Evolutionary conservation across 2,888 invertebrate genomes (phyloP), one percentile per base, ranked within the genome.

Genomic region (Phengaris alcon): DNA sequence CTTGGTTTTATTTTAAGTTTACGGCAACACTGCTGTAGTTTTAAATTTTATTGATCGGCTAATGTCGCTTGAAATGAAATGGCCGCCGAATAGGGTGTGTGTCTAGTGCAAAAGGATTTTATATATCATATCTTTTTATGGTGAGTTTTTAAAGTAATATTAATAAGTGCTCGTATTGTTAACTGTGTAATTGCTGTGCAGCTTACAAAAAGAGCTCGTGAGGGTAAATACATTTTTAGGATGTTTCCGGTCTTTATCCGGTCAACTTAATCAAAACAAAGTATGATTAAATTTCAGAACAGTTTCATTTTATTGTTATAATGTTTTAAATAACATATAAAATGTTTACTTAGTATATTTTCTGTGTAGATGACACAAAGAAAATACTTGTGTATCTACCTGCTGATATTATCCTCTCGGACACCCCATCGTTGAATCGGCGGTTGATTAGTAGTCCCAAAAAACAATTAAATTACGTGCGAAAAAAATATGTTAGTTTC

Each of bases 71-170:
- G 88, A 91, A 91, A 88, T 90, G 91, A 91, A 93, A 93, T 93
- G 93, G 93, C 93, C 90, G 93, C 91, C 91, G 88, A 91, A 85
- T 93, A 92, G 90, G 91, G 91, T 92, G 93, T 92, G 93, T 93
- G 91, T 90, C 91, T 89, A 85, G 84, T 82, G 84, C 86, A 90
- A 88, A 87, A 88, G 80, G 80, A 81, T 84, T 86, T 88, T 88
- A 84, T 85, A 84, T 82, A 86, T 88, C 86, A 35, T 78, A 78
- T 77, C 76, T 82, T 81, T 82, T 79, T 82, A 87, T 84, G 87
- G 90, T 90, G 81, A 87, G 90, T 83, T 78, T 78, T 77, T 59
- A 81, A 81, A 79, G 78, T 79, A 52, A 68, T 76, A 54, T 77
- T 68, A 55, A 75, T 74, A 57, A 51, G 22, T 48, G 44, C 22